Evolutionary conservation across 2,113 vertebrate species (phyloP), one percentile per base, ranked within the genome.

Genomic region (Corvus cornix): DNA sequence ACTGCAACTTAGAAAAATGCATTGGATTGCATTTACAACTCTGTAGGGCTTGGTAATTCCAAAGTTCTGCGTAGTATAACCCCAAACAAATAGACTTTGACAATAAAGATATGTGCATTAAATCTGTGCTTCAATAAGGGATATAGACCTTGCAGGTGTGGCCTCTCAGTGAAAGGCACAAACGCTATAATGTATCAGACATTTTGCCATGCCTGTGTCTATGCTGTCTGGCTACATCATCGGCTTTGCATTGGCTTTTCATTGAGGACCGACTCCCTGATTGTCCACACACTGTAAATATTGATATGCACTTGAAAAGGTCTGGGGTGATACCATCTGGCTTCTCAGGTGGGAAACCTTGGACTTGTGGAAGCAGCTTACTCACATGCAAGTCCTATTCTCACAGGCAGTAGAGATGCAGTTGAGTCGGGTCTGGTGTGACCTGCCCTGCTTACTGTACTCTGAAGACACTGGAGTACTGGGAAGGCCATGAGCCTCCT

Each of bases 111-210:
- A 43, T 1, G 2, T 35, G 6, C 22, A 52, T 75, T 87, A 75
- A 48, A 60, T n/a, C 43, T 43, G 56, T 79, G 19, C 26, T 91
- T 31, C 41, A 55, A 3, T 67, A 48, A 84, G 56, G 21, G 31
- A 66, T 18, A 44, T 8, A 19, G 27, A 75, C 23, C 20, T 78
- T 64, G 27, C 16, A 53, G 11, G 26, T 33, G 16, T 26, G 16
- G 39, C 13, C 49, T 64, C 24, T 56, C 48, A 20, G 35, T 28
- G 70, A 51, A 84, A 89, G 46, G n/a, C 22, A 52, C 12, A 21
- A 43, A 31, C 0, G 1, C 5, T 48, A 5, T 9, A 56, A 78
- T 2, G 1, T 14, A 18, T 14, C 10, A 55, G n/a, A 75, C 4
- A 46, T 7, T 28, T 85, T 72, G 35, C 35, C 52, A 51, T 1